Conservation (phyloP, 2,113 vertebrate species). For the Callionymus lyra region DNA sequence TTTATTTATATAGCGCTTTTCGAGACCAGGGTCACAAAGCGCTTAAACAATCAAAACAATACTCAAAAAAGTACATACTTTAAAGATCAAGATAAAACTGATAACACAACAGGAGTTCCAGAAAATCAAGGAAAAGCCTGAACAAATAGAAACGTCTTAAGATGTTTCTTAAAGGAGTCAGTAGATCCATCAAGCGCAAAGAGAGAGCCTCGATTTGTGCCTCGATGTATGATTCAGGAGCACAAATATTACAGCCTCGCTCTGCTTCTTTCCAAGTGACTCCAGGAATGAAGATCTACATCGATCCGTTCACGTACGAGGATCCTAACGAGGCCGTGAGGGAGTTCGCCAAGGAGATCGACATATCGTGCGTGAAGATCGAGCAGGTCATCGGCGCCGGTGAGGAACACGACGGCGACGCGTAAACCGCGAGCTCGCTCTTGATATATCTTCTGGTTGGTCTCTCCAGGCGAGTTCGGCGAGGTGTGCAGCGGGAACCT, state of each 20-base stretch:
- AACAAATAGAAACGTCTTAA: too few species aligned
- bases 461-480: conserved; percentile 81
- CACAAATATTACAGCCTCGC: conserved; percentile 48
- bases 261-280: conserved; percentile 79
- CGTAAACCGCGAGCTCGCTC: not conserved
- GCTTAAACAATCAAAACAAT: too few species aligned
- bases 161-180: too few species aligned
- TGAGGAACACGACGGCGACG: conserved; percentile 46
- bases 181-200: too few species aligned
- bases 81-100: too few species aligned
- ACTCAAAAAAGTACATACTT: too few species aligned
- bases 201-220: too few species aligned
- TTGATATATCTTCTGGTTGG: not conserved
- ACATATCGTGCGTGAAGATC: conserved; percentile 97
- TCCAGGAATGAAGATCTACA: conserved; percentile 99
- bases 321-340: conserved; percentile 96
- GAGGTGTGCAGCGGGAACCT: conserved; percentile 97
- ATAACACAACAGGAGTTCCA: too few species aligned
- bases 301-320: conserved; percentile 96
- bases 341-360: conserved; percentile 98
- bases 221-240: conserved; percentile 6
- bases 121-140: too few species aligned
- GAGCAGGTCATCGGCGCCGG: conserved; percentile 99
- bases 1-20: too few species aligned
- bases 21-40: too few species aligned